phyloP scores from a whole-genome alignment of 2,797 vertebrate genomes.

The Aythya fuligula region DNA sequence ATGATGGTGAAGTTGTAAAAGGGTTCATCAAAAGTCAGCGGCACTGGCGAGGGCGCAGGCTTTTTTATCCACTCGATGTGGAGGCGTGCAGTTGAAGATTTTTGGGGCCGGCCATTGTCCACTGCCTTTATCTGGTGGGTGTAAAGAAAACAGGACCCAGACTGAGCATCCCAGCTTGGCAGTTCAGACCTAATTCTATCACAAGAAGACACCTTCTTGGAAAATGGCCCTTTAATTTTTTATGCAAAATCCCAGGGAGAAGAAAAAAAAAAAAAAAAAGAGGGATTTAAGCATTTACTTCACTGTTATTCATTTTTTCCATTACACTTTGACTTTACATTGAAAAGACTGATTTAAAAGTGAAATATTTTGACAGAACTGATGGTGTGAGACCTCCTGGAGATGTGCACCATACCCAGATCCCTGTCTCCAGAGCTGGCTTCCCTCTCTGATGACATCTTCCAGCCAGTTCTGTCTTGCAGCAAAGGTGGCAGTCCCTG shows the following conservation, averaged over 20 bases:
- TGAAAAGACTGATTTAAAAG: not conserved
- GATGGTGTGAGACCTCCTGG: not conserved
- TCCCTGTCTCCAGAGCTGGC: not conserved
- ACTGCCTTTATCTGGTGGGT: slow-evolving; percentile 91
- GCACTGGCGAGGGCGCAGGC: slow-evolving; percentile 75
- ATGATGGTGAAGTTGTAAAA: slow-evolving; percentile 97
- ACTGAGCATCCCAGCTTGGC: not conserved
- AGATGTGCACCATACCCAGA: not conserved
- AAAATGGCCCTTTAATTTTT: not conserved
- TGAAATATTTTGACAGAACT: not conserved
- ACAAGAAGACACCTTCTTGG: rapidly evolving
- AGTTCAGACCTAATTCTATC: not conserved
- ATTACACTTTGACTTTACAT: not conserved
- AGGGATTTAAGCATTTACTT: not conserved
- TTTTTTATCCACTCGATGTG: slow-evolving; percentile 96
- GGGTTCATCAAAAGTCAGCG: slow-evolving; percentile 88
- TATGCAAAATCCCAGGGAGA: not conserved
- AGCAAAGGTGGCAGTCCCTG: not conserved
- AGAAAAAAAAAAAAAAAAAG: not conserved
- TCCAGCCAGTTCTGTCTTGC: not conserved
- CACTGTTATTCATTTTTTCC: not conserved
- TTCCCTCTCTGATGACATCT: not conserved
- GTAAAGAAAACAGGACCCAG: slow-evolving; percentile 43
- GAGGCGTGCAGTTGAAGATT: slow-evolving; percentile 90
- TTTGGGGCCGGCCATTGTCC: slow-evolving; percentile 96